Evolutionary conservation across 2,113 vertebrate species (phyloP), one percentile per base, ranked within the genome.

Genomic region (Hymenochirus boettgeri): DNA sequence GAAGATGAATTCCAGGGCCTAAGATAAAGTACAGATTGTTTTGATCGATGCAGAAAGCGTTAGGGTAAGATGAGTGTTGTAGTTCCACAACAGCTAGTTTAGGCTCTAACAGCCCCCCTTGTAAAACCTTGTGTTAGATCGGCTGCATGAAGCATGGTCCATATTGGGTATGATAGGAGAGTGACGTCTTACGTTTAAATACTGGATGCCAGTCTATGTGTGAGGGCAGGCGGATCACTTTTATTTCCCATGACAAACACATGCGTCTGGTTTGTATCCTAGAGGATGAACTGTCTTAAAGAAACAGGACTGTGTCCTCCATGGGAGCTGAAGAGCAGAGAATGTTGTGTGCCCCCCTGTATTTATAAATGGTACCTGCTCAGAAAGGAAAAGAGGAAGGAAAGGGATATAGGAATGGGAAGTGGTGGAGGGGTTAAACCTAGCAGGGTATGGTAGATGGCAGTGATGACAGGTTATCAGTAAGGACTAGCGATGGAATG

Each of bases 331-430:
- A 15, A 15, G 37, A 15, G 37, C 12, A 39, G 37, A 42, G 39
- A 4, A 5, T 15, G 39, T 15, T 4, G 5, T 31, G 39, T 5
- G 3, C 39, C n/a, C 13, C 17, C 17, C 39, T 42, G 39, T 5
- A 13, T 15, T 35, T 13, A 1, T 42, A n/a, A 1, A 42, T 42
- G 17, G 13, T 1, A 2, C n/a, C 39, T 42, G 17, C 39, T 13
- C 33, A 35, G 10, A 35, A 35, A 3, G n/a, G 1, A 25, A 54
- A 53, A 22, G 60, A 39, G 23, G 33, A 35, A 35, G 33, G 15
- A 13, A 35, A 35, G 4, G 10, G 70, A 70, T 79, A 82, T 72
- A 83, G 77, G 65, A 77, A 79, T 75, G 79, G 73, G 71, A 70
- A 72, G 27, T 63, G 67, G 70, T 74, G 75, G 75, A 69, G 70